A percentile compares a stretch with the other conserved stretches of the same genome.
These are phyloP conservation scores for Phainopepla nitens DNA, from an alignment of 2,113 vertebrate genomes.

Conservation along the genomic window DNA sequence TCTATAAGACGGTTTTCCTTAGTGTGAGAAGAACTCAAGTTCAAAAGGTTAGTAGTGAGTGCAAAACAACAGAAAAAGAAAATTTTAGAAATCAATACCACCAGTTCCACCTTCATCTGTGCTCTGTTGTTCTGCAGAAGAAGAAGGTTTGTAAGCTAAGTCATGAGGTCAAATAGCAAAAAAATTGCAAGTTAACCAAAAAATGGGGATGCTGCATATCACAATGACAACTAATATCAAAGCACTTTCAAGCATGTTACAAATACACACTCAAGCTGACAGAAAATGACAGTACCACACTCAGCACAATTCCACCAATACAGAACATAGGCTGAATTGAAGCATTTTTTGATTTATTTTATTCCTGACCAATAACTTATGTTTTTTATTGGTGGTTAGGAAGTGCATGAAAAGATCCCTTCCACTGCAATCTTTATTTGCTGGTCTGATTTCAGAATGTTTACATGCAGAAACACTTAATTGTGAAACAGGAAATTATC, in stretches of 20 bases:
- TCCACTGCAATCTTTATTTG: neutral
- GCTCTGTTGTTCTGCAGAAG: conserved; percentile 78
- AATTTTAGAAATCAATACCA: conserved; percentile 53
- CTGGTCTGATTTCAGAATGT: neutral
- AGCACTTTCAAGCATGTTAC: neutral
- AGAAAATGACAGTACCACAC: neutral
- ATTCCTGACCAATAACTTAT: neutral
- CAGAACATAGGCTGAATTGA: neutral
- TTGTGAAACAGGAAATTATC: neutral
- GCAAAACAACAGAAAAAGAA: conserved; percentile 19
- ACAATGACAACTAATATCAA: neutral
- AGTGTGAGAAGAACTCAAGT: neutral
- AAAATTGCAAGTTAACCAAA: conserved; percentile 69
- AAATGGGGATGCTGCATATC: neutral
- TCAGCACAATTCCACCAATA: neutral
- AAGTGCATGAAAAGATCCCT: neutral
- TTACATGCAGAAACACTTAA: neutral
- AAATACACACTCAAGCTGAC: neutral
- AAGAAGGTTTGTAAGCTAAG: conserved; percentile 75
- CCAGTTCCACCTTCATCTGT: conserved; percentile 81
- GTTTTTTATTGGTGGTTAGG: neutral
- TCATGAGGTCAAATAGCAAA: conserved; percentile 70
- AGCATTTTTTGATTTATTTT: neutral
- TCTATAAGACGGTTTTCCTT: neutral
- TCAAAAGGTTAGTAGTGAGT: conserved; percentile 33